These are phyloP conservation scores for Thymelicus sylvestris DNA, from an alignment of 2,888 invertebrate species.

Conservation along the genomic window DNA sequence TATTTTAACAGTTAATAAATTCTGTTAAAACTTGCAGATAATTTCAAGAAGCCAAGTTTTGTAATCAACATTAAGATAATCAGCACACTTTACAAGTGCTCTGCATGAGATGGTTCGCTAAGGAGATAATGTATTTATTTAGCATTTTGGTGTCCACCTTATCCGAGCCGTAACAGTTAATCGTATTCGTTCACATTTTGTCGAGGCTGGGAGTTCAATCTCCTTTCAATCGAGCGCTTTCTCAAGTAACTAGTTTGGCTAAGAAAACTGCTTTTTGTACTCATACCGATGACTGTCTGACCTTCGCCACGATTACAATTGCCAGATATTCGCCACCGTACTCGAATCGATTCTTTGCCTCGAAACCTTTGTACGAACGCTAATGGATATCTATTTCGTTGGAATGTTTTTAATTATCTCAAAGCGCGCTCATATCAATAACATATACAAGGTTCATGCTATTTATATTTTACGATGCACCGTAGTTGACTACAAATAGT, in stretches of 20 bases:
- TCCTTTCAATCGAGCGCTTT: conserved; percentile 34
- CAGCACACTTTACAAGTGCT: conserved; percentile 22
- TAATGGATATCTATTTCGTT: background rate
- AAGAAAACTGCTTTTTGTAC: conserved; percentile 30
- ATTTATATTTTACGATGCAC: conserved; percentile 32
- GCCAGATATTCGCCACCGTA: conserved; percentile 18
- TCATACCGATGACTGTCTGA: conserved; percentile 11
- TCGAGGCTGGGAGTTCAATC: conserved; percentile 34
- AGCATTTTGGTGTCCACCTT: conserved; percentile 25
- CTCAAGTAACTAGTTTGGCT: conserved; percentile 33
- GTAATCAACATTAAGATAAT: conserved; percentile 14
- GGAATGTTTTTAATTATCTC: conserved; percentile 22
- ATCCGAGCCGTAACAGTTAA: conserved; percentile 28
- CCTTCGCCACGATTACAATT: conserved; percentile 24
- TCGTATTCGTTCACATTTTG: conserved; percentile 32
- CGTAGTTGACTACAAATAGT: conserved; percentile 24
- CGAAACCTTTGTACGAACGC: background rate
- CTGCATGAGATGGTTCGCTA: conserved; percentile 28
- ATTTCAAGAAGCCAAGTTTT: no score
- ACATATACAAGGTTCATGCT: conserved; percentile 32
- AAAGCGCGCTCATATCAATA: conserved; percentile 21
- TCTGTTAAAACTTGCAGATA: no score
- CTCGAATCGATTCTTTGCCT: background rate
- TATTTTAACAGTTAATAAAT: no score
- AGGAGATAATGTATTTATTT: conserved; percentile 34